phyloP scores from a whole-genome alignment of 2,888 invertebrate genomes.

The Margaritifera margaritifera region DNA sequence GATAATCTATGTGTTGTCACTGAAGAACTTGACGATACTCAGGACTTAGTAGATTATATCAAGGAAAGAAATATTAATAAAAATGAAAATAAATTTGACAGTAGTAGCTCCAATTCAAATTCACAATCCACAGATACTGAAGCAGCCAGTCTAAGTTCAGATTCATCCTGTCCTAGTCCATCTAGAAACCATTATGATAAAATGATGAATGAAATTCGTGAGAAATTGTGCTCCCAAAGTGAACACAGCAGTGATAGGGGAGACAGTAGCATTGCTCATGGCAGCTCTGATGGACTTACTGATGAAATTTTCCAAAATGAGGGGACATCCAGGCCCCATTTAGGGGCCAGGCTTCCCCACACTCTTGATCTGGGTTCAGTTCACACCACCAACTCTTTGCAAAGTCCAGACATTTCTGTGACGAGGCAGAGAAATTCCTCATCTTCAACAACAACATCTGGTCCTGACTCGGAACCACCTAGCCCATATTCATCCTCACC shows the following conservation, averaged over 20 bases:
- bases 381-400: slow-evolving; percentile 24
- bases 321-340: not conserved
- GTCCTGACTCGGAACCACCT: slow-evolving; percentile 70
- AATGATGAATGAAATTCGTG: slow-evolving; percentile 45
- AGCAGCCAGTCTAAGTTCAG: slow-evolving; percentile 55
- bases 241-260: slow-evolving; percentile 2
- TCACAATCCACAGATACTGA: slow-evolving; percentile 58
- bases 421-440: slow-evolving; percentile 56
- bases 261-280: not conserved
- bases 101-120: slow-evolving; percentile 33
- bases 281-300: not conserved
- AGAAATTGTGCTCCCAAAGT: slow-evolving; percentile 4
- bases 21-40: slow-evolving; percentile 52
- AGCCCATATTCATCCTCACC: slow-evolving; percentile 62
- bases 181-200: slow-evolving; percentile 42
- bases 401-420: slow-evolving; percentile 65
- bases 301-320: not conserved
- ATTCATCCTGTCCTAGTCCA: slow-evolving; percentile 58
- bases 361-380: slow-evolving; percentile 36
- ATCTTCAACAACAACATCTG: slow-evolving; percentile 69
- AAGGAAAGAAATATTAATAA: slow-evolving; percentile 49
- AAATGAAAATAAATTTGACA: slow-evolving; percentile 57
- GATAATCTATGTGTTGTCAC: slow-evolving; percentile 71
- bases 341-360: slow-evolving; percentile 24
- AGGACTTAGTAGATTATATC: slow-evolving; percentile 32